Conservation (phyloP, 30 jellyfish, hydroid and myxozoan genomes). For the Mastigias papua region DNA sequence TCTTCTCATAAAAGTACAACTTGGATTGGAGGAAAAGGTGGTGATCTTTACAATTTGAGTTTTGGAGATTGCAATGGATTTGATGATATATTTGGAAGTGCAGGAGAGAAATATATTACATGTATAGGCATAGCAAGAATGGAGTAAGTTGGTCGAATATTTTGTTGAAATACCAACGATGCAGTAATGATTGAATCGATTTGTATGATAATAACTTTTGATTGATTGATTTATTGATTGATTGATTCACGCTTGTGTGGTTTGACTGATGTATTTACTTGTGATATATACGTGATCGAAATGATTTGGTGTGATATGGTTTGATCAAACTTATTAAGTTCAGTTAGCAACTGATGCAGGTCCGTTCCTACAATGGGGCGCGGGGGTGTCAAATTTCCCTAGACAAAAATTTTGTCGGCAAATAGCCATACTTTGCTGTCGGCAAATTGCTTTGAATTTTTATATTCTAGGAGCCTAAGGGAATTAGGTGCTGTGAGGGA, state of each 20-base stretch:
- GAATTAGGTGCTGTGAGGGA: too few relatives aligned
- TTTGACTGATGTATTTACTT: background rate
- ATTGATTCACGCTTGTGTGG: too few relatives aligned
- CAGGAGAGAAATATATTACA: slow-evolving; percentile 28
- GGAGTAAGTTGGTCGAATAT: background rate
- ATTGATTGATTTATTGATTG: too few relatives aligned
- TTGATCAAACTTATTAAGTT: background rate
- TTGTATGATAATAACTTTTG: too few relatives aligned
- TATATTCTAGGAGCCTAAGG: too few relatives aligned
- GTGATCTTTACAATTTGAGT: slow-evolving; percentile 55
- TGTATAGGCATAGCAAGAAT: slow-evolving; percentile 50
- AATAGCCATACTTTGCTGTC: too few relatives aligned
- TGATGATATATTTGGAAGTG: slow-evolving; percentile 71
- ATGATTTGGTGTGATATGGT: background rate
- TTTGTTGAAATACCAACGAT: background rate
- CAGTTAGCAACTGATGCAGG: too few relatives aligned
- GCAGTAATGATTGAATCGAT: too few relatives aligned
- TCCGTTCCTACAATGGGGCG: too few relatives aligned
- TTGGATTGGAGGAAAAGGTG: slow-evolving; percentile 97
- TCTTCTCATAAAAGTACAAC: slow-evolving; percentile 62
- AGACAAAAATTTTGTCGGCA: too few relatives aligned
- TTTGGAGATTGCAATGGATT: slow-evolving; percentile 19
- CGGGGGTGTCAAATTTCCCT: too few relatives aligned
- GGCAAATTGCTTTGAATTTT: too few relatives aligned
- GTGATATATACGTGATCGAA: background rate